phyloP scores from a whole-genome alignment of 1,140 invertebrate species.

The Bombus ignitus region DNA sequence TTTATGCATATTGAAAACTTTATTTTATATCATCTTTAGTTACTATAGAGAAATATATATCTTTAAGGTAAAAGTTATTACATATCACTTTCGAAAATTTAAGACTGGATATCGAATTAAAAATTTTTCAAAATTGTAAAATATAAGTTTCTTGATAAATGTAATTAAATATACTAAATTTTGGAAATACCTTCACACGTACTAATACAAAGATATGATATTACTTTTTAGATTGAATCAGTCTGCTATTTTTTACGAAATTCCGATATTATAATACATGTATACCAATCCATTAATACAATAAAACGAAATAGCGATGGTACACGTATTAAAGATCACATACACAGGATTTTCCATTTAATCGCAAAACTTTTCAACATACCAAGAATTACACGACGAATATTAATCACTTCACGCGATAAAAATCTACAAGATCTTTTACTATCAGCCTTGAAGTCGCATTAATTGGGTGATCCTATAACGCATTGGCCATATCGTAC shows the following conservation, averaged over 20 bases:
- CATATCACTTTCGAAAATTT: no score
- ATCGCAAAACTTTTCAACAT: neutral
- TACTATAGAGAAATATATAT: no score
- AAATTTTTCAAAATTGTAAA: no score
- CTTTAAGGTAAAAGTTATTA: no score
- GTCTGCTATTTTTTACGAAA: neutral
- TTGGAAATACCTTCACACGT: neutral
- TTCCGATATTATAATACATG: neutral
- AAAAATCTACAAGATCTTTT: neutral
- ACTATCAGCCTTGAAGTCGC: neutral
- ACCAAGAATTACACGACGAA: neutral
- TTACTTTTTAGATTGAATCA: conserved; percentile 23
- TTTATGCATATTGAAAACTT: no score
- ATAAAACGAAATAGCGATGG: neutral
- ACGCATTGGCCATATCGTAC: conserved; percentile 12
- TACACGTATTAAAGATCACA: neutral
- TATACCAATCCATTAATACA: neutral
- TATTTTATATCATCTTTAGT: no score
- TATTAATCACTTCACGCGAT: neutral
- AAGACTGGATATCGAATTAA: no score
- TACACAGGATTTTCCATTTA: neutral
- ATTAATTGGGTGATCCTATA: neutral
- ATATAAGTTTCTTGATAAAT: neutral
- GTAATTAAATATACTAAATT: neutral
- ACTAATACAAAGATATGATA: neutral